Conservation (phyloP, 2,113 vertebrate genomes). For the Onychostruthus taczanowskii region DNA sequence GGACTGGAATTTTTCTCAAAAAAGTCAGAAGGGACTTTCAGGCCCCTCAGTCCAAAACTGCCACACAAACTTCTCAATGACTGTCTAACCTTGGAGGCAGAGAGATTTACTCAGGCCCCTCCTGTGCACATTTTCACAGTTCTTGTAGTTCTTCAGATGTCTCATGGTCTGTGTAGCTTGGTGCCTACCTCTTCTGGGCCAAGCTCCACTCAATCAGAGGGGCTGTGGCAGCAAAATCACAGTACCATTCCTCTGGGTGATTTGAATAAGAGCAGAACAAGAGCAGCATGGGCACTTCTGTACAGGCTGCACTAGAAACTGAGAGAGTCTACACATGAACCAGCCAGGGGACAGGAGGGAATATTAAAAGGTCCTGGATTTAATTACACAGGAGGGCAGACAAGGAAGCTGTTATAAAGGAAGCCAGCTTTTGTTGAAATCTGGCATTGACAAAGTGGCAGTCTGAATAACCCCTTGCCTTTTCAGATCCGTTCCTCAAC, state of each 20-base stretch:
- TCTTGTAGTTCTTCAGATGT: background rate
- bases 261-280: background rate
- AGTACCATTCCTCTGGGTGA: background rate
- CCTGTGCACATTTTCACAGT: background rate
- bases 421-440: background rate
- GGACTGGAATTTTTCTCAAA: background rate
- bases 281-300: background rate
- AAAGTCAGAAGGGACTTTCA: background rate
- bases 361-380: background rate
- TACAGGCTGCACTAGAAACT: background rate
- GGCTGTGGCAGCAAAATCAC: background rate
- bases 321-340: background rate
- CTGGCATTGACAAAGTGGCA: background rate
- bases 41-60: background rate
- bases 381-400: background rate
- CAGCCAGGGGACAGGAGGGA: background rate
- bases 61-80: background rate
- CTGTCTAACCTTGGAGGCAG: background rate
- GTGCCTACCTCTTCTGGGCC: background rate
- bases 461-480: background rate
- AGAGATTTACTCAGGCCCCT: background rate
- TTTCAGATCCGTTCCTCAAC: conserved; percentile 73
- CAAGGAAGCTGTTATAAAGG: background rate
- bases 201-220: background rate
- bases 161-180: background rate